A percentile compares a stretch with the other conserved stretches of the same genome.
Evolutionary conservation across 2,113 vertebrate genomes (phyloP).

Genomic region (Stegostoma tigrinum): DNA sequence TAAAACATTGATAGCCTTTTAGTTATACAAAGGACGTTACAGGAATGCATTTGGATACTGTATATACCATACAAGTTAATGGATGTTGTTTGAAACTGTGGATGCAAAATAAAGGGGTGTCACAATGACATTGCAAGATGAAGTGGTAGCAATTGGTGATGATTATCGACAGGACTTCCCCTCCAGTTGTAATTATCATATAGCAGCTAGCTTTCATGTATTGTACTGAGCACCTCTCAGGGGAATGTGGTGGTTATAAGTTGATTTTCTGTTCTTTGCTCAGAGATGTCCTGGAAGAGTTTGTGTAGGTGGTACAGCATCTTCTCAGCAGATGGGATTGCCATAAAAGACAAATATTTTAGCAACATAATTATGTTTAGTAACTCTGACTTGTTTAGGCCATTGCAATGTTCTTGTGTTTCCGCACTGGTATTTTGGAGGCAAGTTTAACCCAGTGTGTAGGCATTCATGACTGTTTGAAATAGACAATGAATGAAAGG

Average conservation of each 20-base stretch:
- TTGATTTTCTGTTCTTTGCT: neutral
- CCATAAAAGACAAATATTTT: slow-evolving; percentile 16
- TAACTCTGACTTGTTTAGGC: neutral
- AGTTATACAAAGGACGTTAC: neutral
- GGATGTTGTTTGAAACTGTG: neutral
- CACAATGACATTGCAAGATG: neutral
- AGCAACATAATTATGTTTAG: neutral
- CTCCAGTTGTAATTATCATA: neutral
- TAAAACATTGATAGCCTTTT: neutral
- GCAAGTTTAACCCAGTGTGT: neutral
- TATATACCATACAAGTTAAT: neutral
- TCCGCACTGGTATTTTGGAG: neutral
- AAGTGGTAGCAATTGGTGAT: neutral
- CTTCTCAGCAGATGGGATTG: slow-evolving; percentile 2
- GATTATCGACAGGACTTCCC: neutral
- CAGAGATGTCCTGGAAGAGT: neutral
- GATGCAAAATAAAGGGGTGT: too few relatives aligned
- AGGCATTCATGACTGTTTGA: slow-evolving; percentile 9
- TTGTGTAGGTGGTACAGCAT: neutral
- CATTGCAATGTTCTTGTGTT: neutral
- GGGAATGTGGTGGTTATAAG: neutral
- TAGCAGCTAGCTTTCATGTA: neutral
- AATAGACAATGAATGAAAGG: slow-evolving; percentile 35
- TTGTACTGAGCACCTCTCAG: neutral
- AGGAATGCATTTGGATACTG: neutral